Base-by-base conservation (phyloP, 2,113 vertebrate species). In the Pomatorhinus ruficollis region DNA sequence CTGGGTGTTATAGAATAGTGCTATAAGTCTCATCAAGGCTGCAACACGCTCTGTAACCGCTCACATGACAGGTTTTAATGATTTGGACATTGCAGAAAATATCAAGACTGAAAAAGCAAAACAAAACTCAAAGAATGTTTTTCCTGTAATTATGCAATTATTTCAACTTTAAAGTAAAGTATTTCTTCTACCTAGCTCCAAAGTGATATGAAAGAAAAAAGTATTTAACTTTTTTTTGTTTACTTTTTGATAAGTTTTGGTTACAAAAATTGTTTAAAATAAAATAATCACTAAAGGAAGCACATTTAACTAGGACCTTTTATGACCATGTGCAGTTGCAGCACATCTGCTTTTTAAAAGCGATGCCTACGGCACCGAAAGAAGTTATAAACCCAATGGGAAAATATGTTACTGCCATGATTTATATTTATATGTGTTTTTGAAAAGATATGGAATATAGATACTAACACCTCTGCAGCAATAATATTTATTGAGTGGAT, bases 261-360 rank as follows among this genome's bases (percentile, higher is more conserved):
- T 74, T 82, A 54, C 53, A 81, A 86, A 95, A 91, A 44, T 53
- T 52, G 7, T 65, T 94, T 81, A 66, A 92, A 91, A 94, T 92
- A 69, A 63, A 63, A 54, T n/a, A 86, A 37, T 76, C 13, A 83
- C 33, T 65, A 33, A 69, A 85, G 42, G 45, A 89, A 93, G 28
- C 21, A 87, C 77, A 59, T 86, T 91, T 80, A 88, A 92, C 39
- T 54, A 35, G 70, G 31, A n/a, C 11, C 57, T 30, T 79, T 56
- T 42, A 65, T 63, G 27, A 44, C 14, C 89, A 54, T 15, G 31
- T 60, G 53, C 22, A 42, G 60, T 27, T 79, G 27, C 30, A 68
- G 9, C 11, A 23, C 31, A 28, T 91, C 85, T 82, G 15, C 25
- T 80, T 93, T 84, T 80, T 69, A 59, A 82, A 78, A 93, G 40